These are phyloP conservation scores for Hippolais icterina DNA, from an alignment of 2,113 vertebrate genomes.

Conservation along the genomic window DNA sequence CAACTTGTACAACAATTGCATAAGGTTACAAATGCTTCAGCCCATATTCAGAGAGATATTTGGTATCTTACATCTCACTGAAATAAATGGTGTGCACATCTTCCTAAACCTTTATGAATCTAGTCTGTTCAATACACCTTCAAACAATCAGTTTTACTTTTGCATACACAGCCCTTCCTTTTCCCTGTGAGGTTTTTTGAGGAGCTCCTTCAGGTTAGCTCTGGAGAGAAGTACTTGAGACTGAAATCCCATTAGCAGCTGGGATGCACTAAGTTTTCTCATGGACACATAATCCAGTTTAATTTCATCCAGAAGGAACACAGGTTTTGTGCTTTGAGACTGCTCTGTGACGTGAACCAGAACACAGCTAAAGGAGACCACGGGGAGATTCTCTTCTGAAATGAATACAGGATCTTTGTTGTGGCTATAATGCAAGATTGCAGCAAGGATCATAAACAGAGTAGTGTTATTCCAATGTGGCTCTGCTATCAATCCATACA, in stretches of 20 bases:
- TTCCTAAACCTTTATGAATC: not conserved
- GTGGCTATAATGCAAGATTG: not conserved
- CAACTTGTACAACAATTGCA: not conserved
- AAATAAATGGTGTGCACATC: not conserved
- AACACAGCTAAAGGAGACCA: not conserved
- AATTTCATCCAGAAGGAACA: not conserved
- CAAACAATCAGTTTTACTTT: not conserved
- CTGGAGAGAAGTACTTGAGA: not conserved
- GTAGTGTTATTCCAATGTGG: not conserved
- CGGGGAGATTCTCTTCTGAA: not conserved
- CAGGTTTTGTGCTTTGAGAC: not conserved
- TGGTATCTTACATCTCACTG: not conserved
- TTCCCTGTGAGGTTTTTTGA: not conserved
- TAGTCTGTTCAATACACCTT: not conserved
- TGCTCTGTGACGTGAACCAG: not conserved
- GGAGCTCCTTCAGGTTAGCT: not conserved
- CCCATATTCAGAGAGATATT: not conserved
- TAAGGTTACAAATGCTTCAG: not conserved
- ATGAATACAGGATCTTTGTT: not conserved
- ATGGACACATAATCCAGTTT: not conserved
- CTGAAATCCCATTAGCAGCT: not conserved
- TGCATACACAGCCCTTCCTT: not conserved
- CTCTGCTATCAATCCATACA: not conserved
- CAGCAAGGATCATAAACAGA: not conserved
- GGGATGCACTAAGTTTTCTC: not conserved